Evolutionary conservation across 2,797 vertebrate species (phyloP), one percentile per base, ranked within the genome.

Genomic region (Oryzias dopingdopingensis): DNA sequence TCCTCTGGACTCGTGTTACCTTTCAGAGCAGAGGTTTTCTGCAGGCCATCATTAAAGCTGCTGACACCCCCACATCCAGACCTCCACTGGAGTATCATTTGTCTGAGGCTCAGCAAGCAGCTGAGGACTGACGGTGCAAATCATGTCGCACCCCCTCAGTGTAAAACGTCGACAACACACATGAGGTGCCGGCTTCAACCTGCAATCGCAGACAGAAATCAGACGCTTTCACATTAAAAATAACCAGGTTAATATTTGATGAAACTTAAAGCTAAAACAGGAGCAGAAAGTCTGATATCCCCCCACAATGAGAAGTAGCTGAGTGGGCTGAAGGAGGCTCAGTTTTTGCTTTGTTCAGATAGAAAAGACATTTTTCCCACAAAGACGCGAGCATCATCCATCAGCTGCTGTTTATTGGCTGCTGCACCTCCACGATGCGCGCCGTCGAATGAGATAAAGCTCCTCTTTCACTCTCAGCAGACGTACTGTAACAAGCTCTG

Each of bases 1-100:
- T 37, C 32, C 32, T 13, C 32, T 37, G 10, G 56, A 70, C 56
- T 56, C 55, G 23, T 57, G 24, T 24, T 44, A 46, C 55, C 29
- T 15, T 13, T 49, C 4, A 53, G 40, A 48, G 7, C 68, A 59
- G 65, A 49, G 57, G 69, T 73, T 66, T 60, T 42, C 67, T 67
- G 75, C 58, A 81, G 64, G 46, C 67, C 18, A n/a, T 78, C 72
- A 82, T 76, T 80, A 72, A 80, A 77, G 68, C 64, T 74, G 77
- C 80, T 85, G 84, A 85, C 74, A 76, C 72, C 72, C 76, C 61
- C 67, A 70, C 58, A 73, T 62, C 42, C 65, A 72, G 59, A 63
- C 65, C 56, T 80, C 59, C 54, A 48, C 52, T 71, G 68, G 55
- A 71, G 74, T 51, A 74, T 76, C 52, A 72, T 71, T 70, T 65